Evolutionary conservation across 2,797 vertebrate genomes (phyloP), one percentile per base, ranked within the genome.

Genomic region (Gymnothorax javanicus): DNA sequence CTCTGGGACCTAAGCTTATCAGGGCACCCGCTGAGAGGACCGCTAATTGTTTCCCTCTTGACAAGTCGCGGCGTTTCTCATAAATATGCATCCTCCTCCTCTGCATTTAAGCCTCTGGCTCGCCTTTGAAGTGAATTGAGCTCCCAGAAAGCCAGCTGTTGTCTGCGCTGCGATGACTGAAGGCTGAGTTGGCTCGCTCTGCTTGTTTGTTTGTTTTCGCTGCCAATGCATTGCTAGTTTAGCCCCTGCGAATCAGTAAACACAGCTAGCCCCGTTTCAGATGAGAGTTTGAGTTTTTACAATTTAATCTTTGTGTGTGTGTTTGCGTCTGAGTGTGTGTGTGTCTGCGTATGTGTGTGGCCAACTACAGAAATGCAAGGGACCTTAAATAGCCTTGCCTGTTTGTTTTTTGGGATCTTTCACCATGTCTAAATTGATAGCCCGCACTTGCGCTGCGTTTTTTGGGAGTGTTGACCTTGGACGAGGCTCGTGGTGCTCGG

Each of bases 121-220:
- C 15, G 52, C 83, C 90, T 93, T 91, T 93, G 89, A 93, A 91
- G 90, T 73, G 7, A 83, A 91, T 90, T 73, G 11, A 83, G 86
- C 57, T 67, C 86, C 89, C 59, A 87, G 69, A 43, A 33, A 17
- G 33, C 27, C 27, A 43, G 27, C 4, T 43, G 27, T 6, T 75
- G 33, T 13, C 13, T 75, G 71, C 23, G 62, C 33, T 43, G 33
- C 4, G 3, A 67, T 17, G 33, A 33, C 71, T 75, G 56, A 87
- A 33, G 50, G 52, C 83, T 77, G 87, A 87, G 73, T 90, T 56
- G 73, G 87, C 91, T 86, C 87, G 84, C 91, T 90, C 91, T 88
- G 84, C 91, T 90, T 92, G 89, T 92, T 90, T 90, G 89, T 90
- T 91, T 85, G 86, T 79, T 54, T 64, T 9, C 33, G 54, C 84